phyloP scores from a whole-genome alignment of 2,888 invertebrate genomes.

The Drosophila pseudotalamancana region DNA sequence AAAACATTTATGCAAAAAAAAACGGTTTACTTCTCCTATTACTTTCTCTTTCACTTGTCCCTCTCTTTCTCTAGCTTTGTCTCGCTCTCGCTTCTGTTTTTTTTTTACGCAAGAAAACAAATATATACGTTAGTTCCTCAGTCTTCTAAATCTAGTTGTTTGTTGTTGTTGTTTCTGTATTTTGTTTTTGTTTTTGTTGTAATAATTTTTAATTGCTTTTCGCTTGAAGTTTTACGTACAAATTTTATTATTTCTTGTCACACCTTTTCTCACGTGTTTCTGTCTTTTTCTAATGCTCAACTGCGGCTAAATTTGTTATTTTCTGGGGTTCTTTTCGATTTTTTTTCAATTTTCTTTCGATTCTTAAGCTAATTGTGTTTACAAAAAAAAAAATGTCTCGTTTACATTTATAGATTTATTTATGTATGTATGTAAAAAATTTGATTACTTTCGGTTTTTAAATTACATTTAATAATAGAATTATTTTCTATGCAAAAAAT shows the following conservation, averaged over 20 bases:
- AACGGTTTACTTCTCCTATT: slow-evolving; percentile 27
- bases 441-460: slow-evolving; percentile 64
- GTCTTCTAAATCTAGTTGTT: slow-evolving; percentile 77
- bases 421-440: slow-evolving; percentile 77
- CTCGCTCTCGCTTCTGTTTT: slow-evolving; percentile 15
- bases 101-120: slow-evolving; percentile 47
- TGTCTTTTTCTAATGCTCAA: slow-evolving; percentile 16
- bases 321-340: slow-evolving; percentile 1
- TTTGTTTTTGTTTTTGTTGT: slow-evolving; percentile 40
- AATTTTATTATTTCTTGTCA: slow-evolving; percentile 48
- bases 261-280: slow-evolving; percentile 20
- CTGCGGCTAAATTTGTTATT: slow-evolving; percentile 7
- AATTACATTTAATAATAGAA: slow-evolving; percentile 71
- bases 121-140: slow-evolving; percentile 64
- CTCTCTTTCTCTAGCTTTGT: background rate
- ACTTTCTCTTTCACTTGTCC: slow-evolving; percentile 2
- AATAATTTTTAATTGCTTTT: slow-evolving; percentile 66
- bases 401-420: slow-evolving; percentile 69
- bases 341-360: slow-evolving; percentile 13
- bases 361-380: slow-evolving; percentile 51
- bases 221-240: slow-evolving; percentile 73
- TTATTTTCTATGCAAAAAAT: slow-evolving; percentile 69
- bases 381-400: slow-evolving; percentile 67
- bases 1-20: slow-evolving; percentile 63
- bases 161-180: slow-evolving; percentile 41